Base-by-base conservation (phyloP, 2,797 vertebrate genomes). In the Anableps anableps region DNA sequence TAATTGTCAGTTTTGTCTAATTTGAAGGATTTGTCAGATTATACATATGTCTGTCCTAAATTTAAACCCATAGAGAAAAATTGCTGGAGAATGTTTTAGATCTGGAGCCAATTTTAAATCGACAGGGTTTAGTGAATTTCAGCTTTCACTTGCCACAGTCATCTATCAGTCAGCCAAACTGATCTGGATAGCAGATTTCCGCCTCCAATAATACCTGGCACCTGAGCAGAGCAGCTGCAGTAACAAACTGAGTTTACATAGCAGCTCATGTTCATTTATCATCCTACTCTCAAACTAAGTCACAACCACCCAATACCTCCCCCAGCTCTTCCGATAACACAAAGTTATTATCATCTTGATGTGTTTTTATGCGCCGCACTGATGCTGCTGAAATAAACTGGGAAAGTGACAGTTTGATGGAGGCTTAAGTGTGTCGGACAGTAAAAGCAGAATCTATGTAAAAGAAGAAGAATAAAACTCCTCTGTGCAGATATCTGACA, bases 181-280 rank as follows among this genome's bases (percentile, higher is more conserved):
- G 84, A 83, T 83, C 70, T 53, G 64, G 79, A 85, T 76, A 82
- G 84, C 79, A 55, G 79, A 70, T 75, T 76, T 76, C 68, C 43
- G 72, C 83, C 81, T 60, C 55, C 75, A 62, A 74, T 43, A 60
- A 51, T 72, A 83, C 72, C 88, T 48, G 88, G 86, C 85, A 80
- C 82, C 85, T 80, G 82, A 89, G 80, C 80, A 1, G 81, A 86
- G 89, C 31, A 36, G 79, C 83, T 75, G 31, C 85, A 58, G 80
- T 43, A 80, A 10, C 84, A 75, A 80, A 83, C 76, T 80, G 85
- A 85, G 85, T 85, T 89, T 88, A 85, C 84, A 83, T 50, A 62
- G 87, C 82, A 75, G 80, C 79, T 87, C 74, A 4, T 83, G 85
- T 83, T 85, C 38, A 88, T 88, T 90, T 43, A 86, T 87, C 83